These are phyloP conservation scores for Brachyalestes nurse DNA, from an alignment of 2,797 vertebrate genomes.

Conservation along the genomic window DNA sequence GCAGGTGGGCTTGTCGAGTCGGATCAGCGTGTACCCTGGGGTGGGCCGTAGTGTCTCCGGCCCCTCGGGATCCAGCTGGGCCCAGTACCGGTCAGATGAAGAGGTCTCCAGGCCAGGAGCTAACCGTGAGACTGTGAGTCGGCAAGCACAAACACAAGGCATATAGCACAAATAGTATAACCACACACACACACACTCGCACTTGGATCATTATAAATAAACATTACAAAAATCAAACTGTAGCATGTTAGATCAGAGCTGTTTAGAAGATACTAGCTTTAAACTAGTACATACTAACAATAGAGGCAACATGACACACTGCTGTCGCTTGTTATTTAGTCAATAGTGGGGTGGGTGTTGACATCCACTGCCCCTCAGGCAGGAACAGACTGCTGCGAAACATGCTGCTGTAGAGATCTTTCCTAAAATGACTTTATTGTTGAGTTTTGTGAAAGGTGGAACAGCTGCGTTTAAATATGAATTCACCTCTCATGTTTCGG, in stretches of 20 bases:
- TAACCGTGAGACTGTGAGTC: constrained; percentile 89
- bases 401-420: not conserved
- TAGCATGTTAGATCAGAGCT: not conserved
- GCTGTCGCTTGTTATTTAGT: constrained; percentile 11
- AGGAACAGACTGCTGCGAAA: not conserved
- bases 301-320: constrained; percentile 5
- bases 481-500: too few relatives aligned
- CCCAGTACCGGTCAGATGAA: constrained; percentile 86
- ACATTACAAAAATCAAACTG: constrained; percentile 5
- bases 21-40: constrained; percentile 86
- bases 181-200: not conserved
- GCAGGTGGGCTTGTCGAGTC: constrained; percentile 94
- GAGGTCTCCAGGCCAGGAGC: constrained; percentile 80
- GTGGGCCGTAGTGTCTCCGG: constrained; percentile 88
- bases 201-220: not conserved
- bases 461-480: not conserved
- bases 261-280: not conserved
- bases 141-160: not conserved
- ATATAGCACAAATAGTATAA: not conserved
- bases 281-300: not conserved
- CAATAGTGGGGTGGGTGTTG: constrained; percentile 10
- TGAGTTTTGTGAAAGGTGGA: not conserved
- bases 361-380: not conserved
- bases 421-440: not conserved
- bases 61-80: constrained; percentile 89